A percentile compares a stretch with the other conserved stretches of the same genome.
Conservation (phyloP, 2,797 vertebrate species). For the Tokudaia tokunoshimensis region DNA sequence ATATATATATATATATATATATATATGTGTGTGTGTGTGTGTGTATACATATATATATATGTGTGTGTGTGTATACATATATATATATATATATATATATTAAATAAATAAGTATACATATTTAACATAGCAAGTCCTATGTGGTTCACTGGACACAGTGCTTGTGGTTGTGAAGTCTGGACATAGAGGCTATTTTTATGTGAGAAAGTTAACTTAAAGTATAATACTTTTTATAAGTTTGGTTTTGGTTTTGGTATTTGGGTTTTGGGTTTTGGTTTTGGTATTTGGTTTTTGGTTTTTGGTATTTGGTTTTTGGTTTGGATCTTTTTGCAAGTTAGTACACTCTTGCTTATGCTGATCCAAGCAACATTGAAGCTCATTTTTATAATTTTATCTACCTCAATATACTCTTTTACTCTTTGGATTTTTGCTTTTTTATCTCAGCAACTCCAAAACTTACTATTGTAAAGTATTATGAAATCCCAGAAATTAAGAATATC, state of each 20-base stretch:
- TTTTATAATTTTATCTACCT: background rate
- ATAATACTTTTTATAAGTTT: background rate
- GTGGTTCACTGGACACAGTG: too few species aligned
- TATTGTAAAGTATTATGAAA: background rate
- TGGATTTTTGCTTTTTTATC: background rate
- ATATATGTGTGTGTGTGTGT: too few species aligned
- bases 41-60: too few species aligned
- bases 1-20: too few species aligned
- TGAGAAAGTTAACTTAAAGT: background rate
- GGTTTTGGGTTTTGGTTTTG: too few species aligned
- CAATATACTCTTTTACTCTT: background rate
- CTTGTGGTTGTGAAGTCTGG: background rate
- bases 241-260: background rate
- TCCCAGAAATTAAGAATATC: too few species aligned
- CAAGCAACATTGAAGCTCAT: background rate
- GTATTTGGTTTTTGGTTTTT: too few species aligned
- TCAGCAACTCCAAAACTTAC: background rate
- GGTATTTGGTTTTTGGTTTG: too few species aligned
- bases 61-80: too few species aligned
- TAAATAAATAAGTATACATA: too few species aligned
- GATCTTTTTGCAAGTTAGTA: background rate
- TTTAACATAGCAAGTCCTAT: too few species aligned
- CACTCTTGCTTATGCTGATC: background rate
- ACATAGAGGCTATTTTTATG: background rate
- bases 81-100: too few species aligned